phyloP scores from a whole-genome alignment of 2,888 invertebrate genomes.

The Heliconius hortense region DNA sequence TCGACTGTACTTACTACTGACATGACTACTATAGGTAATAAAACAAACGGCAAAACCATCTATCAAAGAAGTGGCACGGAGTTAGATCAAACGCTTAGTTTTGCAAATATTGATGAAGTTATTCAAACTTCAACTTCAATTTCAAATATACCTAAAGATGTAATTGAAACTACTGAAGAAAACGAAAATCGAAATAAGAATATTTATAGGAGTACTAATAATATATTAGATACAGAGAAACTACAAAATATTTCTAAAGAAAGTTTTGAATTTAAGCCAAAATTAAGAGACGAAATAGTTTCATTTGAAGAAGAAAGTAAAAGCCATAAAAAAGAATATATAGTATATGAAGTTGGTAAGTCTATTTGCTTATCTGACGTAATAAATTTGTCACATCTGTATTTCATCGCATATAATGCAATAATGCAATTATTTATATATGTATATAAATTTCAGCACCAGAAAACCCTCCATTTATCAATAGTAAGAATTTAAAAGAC shows the following conservation, averaged over 20 bases:
- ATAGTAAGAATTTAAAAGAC: not conserved
- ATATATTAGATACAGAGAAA: not conserved
- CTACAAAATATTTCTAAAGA: not conserved
- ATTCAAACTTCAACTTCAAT: constrained; percentile 3
- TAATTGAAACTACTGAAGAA: not conserved
- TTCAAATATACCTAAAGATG: constrained; percentile 1
- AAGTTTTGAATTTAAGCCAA: not conserved
- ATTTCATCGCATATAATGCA: not conserved
- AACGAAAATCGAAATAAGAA: not conserved
- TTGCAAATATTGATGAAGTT: constrained; percentile 10
- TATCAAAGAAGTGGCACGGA: not conserved
- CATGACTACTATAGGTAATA: not conserved
- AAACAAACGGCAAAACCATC: not conserved
- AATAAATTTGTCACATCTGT: not conserved
- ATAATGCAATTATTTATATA: no score
- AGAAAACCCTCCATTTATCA: constrained; percentile 41
- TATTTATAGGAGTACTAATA: not conserved
- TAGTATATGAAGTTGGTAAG: constrained; percentile 61
- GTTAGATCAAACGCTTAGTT: not conserved
- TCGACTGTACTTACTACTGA: not conserved
- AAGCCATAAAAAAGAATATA: constrained; percentile 43
- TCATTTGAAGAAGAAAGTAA: not conserved
- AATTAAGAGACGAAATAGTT: not conserved
- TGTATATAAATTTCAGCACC: constrained; percentile 44
- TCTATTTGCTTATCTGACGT: not conserved